Evolutionary conservation across 1,140 invertebrate genomes (phyloP), one percentile per base, ranked within the genome.

Genomic region (Drosophila rhopaloa): DNA sequence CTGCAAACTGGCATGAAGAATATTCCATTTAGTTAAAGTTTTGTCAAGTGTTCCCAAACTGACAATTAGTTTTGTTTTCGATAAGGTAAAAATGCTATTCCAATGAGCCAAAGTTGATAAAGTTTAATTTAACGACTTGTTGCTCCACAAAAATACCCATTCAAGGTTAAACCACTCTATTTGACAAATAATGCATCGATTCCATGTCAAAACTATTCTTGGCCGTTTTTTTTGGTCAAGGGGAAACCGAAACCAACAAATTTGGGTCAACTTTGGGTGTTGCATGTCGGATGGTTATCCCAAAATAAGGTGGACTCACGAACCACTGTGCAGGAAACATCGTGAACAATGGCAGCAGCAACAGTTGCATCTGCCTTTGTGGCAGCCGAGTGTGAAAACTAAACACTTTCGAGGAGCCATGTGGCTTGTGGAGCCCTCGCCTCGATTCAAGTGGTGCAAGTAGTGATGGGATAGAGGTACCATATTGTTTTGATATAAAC

Each of bases 361-460:
- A 76, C 73, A 76, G 73, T 76, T 76, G 72, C 73, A 76, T 67
- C 73, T 53, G 53, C 66, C 14, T 40, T 37, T 35, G 51, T 32
- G 58, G 51, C 68, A 29, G 27, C 7, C 32, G 51, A 74, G 72
- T 75, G 70, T 75, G 71, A 74, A 74, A 74, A 53, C 72, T 58
- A 65, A 76, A 76, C 65, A 77, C 50, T 72, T 51, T 50, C 37
- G 16, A 57, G 56, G 47, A 54, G 73, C 75, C 65, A 67, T 77
- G 73, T 61, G 62, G 62, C 61, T 41, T 48, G 51, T 65, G 63
- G 35, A 65, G n/a, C 16, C n/a, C 70, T 53, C 56, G 48, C 47
- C 58, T 48, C 46, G 41, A 60, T 38, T 77, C 41, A 41, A 68
- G 65, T 53, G 65, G 43, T 14, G 6, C 46, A 48, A 27, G 13